A percentile compares a stretch with the other conserved stretches of the same genome.
Evolutionary conservation across 2,797 vertebrate species (phyloP).

Genomic region (Pteropus rufus): DNA sequence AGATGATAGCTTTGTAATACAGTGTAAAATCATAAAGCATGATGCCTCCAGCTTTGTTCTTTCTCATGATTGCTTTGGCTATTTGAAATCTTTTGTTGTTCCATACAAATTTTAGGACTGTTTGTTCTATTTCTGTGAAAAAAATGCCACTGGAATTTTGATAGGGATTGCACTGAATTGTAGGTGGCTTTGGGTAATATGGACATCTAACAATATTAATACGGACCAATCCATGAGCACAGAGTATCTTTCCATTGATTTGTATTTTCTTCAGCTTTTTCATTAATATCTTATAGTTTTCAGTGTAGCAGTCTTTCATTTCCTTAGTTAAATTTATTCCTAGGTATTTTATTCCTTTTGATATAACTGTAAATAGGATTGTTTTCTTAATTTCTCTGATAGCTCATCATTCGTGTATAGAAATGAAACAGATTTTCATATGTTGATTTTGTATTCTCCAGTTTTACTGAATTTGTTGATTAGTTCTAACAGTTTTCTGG

Average conservation of each 20-base stretch:
- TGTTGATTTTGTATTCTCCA: neutral
- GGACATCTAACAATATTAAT: neutral
- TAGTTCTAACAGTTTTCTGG: neutral
- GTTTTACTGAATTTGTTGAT: neutral
- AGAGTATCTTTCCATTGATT: neutral
- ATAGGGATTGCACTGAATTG: neutral
- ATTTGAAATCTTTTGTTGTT: neutral
- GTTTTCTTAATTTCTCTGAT: neutral
- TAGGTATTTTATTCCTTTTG: neutral
- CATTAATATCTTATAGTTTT: neutral
- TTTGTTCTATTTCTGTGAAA: neutral
- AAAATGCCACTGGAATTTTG: neutral
- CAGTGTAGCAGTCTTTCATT: neutral
- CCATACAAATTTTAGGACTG: neutral
- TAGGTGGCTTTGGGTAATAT: neutral
- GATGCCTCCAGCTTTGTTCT: neutral
- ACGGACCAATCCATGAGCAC: neutral
- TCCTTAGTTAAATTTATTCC: neutral
- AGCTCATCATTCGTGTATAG: neutral
- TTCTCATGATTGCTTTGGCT: neutral
- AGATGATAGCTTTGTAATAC: neutral
- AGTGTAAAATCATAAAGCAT: neutral
- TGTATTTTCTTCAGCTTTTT: neutral
- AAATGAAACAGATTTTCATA: neutral
- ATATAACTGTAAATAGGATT: neutral